Evolutionary conservation across 1,140 invertebrate species (phyloP).

Genomic region (Thalassaphorura encarpata): DNA sequence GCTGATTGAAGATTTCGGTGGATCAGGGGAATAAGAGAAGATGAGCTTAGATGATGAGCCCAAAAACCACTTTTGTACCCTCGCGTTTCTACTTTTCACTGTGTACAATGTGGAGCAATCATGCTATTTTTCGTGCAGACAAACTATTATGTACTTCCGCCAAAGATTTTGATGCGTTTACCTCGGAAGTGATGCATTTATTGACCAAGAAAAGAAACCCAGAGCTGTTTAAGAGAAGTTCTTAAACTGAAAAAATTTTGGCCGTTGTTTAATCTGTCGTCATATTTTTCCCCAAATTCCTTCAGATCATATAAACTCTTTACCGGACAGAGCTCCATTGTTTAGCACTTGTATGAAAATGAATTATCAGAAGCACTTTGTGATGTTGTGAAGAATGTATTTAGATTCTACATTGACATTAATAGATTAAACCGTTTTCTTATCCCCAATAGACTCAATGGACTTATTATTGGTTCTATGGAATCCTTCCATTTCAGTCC

Average conservation of each 20-base stretch:
- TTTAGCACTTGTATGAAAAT: no score
- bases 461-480: no score
- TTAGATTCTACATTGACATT: slow-evolving; percentile 3
- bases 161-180: slow-evolving; percentile 31
- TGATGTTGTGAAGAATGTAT: neutral
- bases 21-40: slow-evolving; percentile 9
- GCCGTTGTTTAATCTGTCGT: no score
- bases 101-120: slow-evolving; percentile 29
- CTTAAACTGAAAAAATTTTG: no score
- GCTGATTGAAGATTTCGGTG: slow-evolving; percentile 25
- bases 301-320: no score
- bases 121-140: slow-evolving; percentile 32
- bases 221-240: no score
- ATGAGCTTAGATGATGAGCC: slow-evolving; percentile 26
- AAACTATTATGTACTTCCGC: slow-evolving; percentile 33
- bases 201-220: no score
- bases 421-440: neutral
- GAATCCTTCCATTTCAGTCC: no score
- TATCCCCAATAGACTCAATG: neutral
- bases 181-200: slow-evolving; percentile 33
- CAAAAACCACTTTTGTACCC: slow-evolving; percentile 26
- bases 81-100: slow-evolving; percentile 27
- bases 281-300: no score
- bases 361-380: no score
- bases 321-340: no score